Percentiles rank a stretch among this genome's conserved stretches.
These are phyloP conservation scores for Chaunax sp. DNA, from an alignment of 2,797 vertebrate species.

Conservation along the genomic window DNA sequence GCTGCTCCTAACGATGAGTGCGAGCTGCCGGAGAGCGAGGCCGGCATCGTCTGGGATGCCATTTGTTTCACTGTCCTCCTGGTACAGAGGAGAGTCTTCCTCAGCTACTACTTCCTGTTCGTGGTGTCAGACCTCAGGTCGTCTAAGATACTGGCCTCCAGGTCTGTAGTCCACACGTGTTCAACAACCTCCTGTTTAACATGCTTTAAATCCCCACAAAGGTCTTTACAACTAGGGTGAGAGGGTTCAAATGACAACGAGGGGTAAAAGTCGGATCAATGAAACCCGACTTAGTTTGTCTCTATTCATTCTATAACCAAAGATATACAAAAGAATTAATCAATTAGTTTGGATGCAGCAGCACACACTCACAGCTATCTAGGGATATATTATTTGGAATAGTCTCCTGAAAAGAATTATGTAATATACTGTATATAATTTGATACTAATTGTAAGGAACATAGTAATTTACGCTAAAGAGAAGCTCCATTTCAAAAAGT, in stretches of 20 bases:
- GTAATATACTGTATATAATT: neutral
- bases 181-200: neutral
- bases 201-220: neutral
- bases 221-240: neutral
- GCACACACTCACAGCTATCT: too few species aligned
- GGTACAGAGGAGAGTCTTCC: slow-evolving; percentile 82
- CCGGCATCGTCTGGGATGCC: slow-evolving; percentile 85
- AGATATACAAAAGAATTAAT: too few species aligned
- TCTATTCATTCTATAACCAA: too few species aligned
- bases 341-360: neutral
- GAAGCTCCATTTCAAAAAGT: too few species aligned
- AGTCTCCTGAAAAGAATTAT: too few species aligned
- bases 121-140: slow-evolving; percentile 85
- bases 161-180: slow-evolving; percentile 57
- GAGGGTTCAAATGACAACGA: neutral
- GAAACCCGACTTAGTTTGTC: neutral
- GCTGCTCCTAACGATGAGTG: slow-evolving; percentile 77
- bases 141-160: slow-evolving; percentile 82
- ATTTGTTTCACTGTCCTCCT: slow-evolving; percentile 85
- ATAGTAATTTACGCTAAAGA: too few species aligned
- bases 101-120: slow-evolving; percentile 87
- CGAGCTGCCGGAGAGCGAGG: slow-evolving; percentile 84
- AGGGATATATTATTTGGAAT: too few species aligned
- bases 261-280: too few species aligned
- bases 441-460: too few species aligned